Conservation (phyloP, 2,888 invertebrate genomes). For the Drosophila birchii region DNA sequence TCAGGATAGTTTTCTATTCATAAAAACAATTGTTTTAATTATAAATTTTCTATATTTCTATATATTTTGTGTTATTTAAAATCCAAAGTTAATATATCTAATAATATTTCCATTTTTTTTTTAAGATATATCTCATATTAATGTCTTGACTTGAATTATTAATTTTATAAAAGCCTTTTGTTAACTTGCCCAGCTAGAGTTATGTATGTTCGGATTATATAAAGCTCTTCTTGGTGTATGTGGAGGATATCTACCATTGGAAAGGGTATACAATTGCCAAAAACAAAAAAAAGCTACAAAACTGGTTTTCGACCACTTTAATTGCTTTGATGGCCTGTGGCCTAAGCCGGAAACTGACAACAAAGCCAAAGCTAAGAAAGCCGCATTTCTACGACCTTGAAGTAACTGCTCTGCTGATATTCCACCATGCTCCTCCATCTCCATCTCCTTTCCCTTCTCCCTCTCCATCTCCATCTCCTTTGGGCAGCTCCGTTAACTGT, state of each 20-base stretch:
- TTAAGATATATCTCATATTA: neutral
- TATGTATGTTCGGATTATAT: neutral
- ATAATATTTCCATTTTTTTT: too few species aligned
- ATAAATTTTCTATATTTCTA: too few species aligned
- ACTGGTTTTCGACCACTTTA: slow-evolving; percentile 55
- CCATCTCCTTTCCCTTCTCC: too few species aligned
- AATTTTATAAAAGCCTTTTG: slow-evolving; percentile 12
- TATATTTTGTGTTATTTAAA: too few species aligned
- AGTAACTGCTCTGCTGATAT: slow-evolving; percentile 56
- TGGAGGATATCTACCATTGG: neutral
- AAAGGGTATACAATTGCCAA: slow-evolving; percentile 41
- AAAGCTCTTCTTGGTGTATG: neutral
- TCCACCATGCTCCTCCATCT: neutral
- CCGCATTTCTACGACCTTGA: slow-evolving; percentile 67
- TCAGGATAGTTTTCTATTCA: too few species aligned
- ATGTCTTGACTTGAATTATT: slow-evolving; percentile 8
- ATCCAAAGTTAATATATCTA: too few species aligned
- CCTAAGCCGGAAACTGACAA: slow-evolving; percentile 67
- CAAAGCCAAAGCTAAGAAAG: slow-evolving; percentile 32
- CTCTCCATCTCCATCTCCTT: neutral
- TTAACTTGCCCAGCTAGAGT: neutral
- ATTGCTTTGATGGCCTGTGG: slow-evolving; percentile 25
- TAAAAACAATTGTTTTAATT: too few species aligned
- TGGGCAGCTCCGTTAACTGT: slow-evolving; percentile 20
- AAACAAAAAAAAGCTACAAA: slow-evolving; percentile 25